Evolutionary conservation across 2,888 invertebrate genomes (phyloP), one percentile per base, ranked within the genome.

Genomic region (Napeogenes sylphis): DNA sequence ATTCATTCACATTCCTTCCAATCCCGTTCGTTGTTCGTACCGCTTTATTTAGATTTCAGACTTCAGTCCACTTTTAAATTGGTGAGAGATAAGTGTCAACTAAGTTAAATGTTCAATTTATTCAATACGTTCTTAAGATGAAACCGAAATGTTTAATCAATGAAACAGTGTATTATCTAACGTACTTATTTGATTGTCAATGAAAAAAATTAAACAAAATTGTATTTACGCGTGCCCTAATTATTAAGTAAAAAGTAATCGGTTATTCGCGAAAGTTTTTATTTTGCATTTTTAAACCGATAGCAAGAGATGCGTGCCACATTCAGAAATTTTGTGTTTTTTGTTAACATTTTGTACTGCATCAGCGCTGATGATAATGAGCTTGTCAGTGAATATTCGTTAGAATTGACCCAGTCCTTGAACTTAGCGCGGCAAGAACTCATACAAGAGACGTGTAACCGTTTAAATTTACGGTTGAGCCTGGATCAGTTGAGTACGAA

Each of bases 391-490:
- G 81, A 84, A 67, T 91, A 92, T 74, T 91, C 92, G 12, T 78
- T 92, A 70, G 92, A 93, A 74, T 79, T 93, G 74, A 93, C 92
- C 70, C 93, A 93, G 79, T 91, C 92, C 58, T 87, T 92, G 77
- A 93, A 93, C 79, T 87, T 93, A 71, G 92, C 92, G 54, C 86
- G 93, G 0, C 93, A 93, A 78, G 93, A 93, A 72, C 84, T 90
- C 56, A 84, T 93, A 68, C 92, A 93, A 72, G 91, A 92, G 66
- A 90, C 91, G 67, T 95, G 95, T 75, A 87, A 92, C 59, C 88
- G 85, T 4, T 85, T 91, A 68, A 88, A 90, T 4, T 85, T 89
- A 46, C 83, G 76, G 62, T 80, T 80, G 46, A 77, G 77, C 6
- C 63, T 92, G n/a, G 85, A 91, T 66, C 84, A 92, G 66, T 75